A percentile compares a stretch with the other conserved stretches of the same genome.
Evolutionary conservation across 2,888 invertebrate genomes (phyloP).

Genomic region (Eupithecia pulchellata): DNA sequence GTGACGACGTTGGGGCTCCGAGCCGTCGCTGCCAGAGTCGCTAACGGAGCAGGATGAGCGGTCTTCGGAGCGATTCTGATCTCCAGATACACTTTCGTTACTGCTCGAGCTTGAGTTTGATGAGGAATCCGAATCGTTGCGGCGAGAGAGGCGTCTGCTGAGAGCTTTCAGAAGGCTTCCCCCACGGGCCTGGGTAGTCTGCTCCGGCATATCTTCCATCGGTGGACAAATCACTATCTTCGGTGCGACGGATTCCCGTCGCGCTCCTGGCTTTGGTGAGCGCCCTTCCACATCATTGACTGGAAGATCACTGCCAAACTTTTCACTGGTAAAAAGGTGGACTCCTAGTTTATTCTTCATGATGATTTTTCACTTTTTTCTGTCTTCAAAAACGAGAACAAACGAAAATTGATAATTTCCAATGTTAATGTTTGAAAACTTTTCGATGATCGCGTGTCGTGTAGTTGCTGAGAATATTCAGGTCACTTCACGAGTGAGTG

Average conservation of each 20-base stretch:
- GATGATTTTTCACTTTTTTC: conserved; percentile 56
- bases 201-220: conserved; percentile 83
- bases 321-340: conserved; percentile 69
- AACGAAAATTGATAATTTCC: conserved; percentile 41
- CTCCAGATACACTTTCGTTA: conserved; percentile 76
- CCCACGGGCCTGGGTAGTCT: conserved; percentile 84
- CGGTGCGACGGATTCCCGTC: conserved; percentile 71
- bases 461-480: conserved; percentile 49
- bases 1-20: conserved; percentile 77
- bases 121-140: conserved; percentile 77
- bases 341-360: conserved; percentile 76
- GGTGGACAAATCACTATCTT: conserved; percentile 82
- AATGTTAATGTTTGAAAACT: conserved; percentile 65
- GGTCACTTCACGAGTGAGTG: conserved; percentile 61
- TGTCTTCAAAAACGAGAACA: conserved; percentile 43
- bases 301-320: conserved; percentile 66
- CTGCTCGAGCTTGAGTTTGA: conserved; percentile 69
- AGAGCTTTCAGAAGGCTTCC: conserved; percentile 88
- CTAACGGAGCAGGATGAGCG: conserved; percentile 85
- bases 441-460: conserved; percentile 57
- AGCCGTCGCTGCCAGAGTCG: conserved; percentile 87
- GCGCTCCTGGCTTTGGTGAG: conserved; percentile 55
- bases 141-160: conserved; percentile 86
- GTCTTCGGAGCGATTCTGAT: conserved; percentile 68
- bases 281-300: conserved; percentile 61